Conservation (phyloP, 2,888 invertebrate species). For the Lithophane socia region DNA sequence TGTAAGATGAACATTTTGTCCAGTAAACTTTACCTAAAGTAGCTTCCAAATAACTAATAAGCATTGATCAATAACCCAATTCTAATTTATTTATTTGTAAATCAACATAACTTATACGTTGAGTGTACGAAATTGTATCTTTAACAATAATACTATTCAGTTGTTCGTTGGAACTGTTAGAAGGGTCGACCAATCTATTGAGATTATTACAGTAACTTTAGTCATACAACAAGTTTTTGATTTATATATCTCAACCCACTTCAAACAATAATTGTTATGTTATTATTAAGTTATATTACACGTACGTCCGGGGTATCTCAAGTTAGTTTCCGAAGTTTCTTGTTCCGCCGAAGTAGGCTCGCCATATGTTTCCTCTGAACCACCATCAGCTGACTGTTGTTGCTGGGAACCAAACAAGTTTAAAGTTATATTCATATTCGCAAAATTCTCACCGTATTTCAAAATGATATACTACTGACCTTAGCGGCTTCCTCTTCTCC, state of each 20-base stretch:
- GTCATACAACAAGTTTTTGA: constrained; percentile 64
- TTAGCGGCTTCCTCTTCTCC: constrained; percentile 73
- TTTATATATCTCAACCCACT: constrained; percentile 64
- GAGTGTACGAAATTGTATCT: constrained; percentile 49
- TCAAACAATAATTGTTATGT: constrained; percentile 63
- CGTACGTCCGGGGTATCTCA: constrained; percentile 84
- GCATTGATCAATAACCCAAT: constrained; percentile 25
- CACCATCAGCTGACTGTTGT: constrained; percentile 62
- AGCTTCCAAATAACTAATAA: constrained; percentile 6
- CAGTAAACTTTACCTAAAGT: neutral
- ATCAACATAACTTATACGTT: constrained; percentile 22
- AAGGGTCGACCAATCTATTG: constrained; percentile 58
- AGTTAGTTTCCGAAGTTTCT: constrained; percentile 83
- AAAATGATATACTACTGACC: constrained; percentile 66
- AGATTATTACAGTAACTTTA: constrained; percentile 59
- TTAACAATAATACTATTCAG: constrained; percentile 53
- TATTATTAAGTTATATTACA: constrained; percentile 68
- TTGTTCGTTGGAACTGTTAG: constrained; percentile 32
- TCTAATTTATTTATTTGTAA: neutral
- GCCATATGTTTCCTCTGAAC: constrained; percentile 69
- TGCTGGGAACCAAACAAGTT: constrained; percentile 68
- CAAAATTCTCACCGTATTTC: constrained; percentile 48
- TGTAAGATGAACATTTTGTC: neutral
- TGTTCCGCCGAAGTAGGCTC: constrained; percentile 77
- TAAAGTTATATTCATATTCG: constrained; percentile 53